phyloP scores from a whole-genome alignment of 2,888 invertebrate species.

The Tenthredo livida region DNA sequence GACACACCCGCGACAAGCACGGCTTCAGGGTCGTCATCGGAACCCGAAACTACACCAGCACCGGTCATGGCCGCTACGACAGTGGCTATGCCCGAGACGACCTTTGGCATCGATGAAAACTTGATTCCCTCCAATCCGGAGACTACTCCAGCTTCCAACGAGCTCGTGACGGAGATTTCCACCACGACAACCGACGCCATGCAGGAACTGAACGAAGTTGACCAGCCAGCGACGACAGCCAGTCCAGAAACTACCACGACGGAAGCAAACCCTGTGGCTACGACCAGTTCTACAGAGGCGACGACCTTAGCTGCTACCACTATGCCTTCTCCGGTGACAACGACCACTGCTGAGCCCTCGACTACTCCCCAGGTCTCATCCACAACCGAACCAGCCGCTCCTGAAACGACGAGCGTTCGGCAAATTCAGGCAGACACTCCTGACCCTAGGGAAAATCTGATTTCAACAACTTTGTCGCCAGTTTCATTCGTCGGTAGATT shows the following conservation, averaged over 20 bases:
- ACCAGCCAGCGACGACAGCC: neutral
- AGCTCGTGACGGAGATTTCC: neutral
- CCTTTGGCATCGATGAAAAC: constrained; percentile 38
- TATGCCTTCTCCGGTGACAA: constrained; percentile 53
- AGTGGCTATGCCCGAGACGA: constrained; percentile 36
- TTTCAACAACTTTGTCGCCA: constrained; percentile 10
- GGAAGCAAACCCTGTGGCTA: constrained; percentile 69
- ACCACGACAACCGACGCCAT: neutral
- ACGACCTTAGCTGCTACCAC: constrained; percentile 45
- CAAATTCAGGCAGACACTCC: constrained; percentile 61
- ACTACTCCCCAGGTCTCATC: constrained; percentile 78
- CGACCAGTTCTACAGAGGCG: constrained; percentile 28
- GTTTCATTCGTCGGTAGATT: constrained; percentile 66
- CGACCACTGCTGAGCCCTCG: constrained; percentile 66
- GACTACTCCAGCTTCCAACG: neutral
- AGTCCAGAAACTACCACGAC: constrained; percentile 15
- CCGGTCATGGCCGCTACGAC: constrained; percentile 48
- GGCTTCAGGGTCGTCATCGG: constrained; percentile 39
- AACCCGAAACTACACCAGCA: constrained; percentile 48
- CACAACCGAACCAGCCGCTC: constrained; percentile 76
- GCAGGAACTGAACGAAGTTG: constrained; percentile 1
- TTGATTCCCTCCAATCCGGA: constrained; percentile 18
- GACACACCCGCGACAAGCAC: constrained; percentile 51
- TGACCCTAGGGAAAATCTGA: constrained; percentile 56
- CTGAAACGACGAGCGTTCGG: constrained; percentile 75